Evolutionary conservation across 2,797 vertebrate species (phyloP).

Genomic region (Buphagus erythrorhynchus): DNA sequence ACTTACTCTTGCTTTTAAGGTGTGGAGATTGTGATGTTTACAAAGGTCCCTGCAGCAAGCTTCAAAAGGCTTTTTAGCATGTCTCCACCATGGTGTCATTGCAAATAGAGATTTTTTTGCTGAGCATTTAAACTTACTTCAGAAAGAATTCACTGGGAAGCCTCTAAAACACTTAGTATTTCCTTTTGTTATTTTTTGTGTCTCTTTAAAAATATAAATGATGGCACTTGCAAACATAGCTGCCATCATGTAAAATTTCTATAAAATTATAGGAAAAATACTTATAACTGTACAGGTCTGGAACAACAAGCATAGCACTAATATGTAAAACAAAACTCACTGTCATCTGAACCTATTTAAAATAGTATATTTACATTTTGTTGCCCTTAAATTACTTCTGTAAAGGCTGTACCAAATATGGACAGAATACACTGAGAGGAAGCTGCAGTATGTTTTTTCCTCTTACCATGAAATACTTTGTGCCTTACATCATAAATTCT

Average conservation of each 20-base stretch:
- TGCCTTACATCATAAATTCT: neutral
- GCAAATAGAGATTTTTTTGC: neutral
- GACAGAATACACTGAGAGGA: neutral
- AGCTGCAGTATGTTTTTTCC: neutral
- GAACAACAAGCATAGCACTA: conserved; percentile 51
- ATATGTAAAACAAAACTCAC: conserved; percentile 37
- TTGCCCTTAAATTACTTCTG: conserved; percentile 36
- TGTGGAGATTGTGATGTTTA: neutral
- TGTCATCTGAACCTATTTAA: conserved; percentile 32
- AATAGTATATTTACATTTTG: conserved; percentile 10
- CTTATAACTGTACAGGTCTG: conserved; percentile 38
- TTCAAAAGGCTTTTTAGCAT: neutral
- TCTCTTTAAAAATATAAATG: conserved; percentile 60
- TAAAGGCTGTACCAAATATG: neutral
- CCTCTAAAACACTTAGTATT: conserved; percentile 41
- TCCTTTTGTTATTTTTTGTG: conserved; percentile 38
- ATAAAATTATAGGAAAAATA: conserved; percentile 38
- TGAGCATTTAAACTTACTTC: neutral
- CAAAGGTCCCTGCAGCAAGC: neutral
- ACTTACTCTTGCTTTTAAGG: neutral
- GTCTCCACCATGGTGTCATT: neutral
- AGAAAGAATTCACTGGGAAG: conserved; percentile 48
- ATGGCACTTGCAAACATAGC: conserved; percentile 31
- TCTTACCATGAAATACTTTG: neutral
- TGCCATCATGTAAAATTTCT: conserved; percentile 51